phyloP scores from a whole-genome alignment of 2,888 invertebrate genomes.

The Lasioglossum oenotherae region DNA sequence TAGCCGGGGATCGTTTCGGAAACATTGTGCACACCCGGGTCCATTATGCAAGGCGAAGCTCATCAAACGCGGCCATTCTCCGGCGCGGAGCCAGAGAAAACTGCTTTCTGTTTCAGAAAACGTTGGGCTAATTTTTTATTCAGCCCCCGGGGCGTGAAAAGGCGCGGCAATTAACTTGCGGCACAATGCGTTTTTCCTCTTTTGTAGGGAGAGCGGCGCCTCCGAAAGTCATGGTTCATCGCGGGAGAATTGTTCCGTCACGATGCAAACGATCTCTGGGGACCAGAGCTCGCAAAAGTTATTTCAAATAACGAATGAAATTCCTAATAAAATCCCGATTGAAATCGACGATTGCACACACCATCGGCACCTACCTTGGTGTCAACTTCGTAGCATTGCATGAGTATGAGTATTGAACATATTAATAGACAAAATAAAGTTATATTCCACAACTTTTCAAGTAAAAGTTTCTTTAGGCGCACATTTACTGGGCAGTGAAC shows the following conservation, averaged over 20 bases:
- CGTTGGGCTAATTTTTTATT: constrained; percentile 40
- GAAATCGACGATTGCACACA: too few relatives aligned
- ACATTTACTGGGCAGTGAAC: too few relatives aligned
- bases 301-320: neutral
- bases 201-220: constrained; percentile 30
- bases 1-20: neutral
- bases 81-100: neutral
- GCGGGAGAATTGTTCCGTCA: constrained; percentile 54
- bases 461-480: too few relatives aligned
- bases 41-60: neutral
- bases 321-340: neutral
- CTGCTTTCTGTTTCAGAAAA: neutral
- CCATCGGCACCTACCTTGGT: neutral
- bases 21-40: neutral
- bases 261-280: constrained; percentile 42
- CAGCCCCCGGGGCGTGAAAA: constrained; percentile 34
- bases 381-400: too few relatives aligned
- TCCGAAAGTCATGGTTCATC: constrained; percentile 36
- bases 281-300: neutral
- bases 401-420: too few relatives aligned
- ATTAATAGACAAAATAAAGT: too few relatives aligned
- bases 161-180: constrained; percentile 53
- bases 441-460: too few relatives aligned
- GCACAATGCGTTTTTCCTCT: constrained; percentile 41
- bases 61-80: neutral